Conservation (phyloP, 53 echinoderm and acorn worm genomes). For the Holothuria leucospilota region DNA sequence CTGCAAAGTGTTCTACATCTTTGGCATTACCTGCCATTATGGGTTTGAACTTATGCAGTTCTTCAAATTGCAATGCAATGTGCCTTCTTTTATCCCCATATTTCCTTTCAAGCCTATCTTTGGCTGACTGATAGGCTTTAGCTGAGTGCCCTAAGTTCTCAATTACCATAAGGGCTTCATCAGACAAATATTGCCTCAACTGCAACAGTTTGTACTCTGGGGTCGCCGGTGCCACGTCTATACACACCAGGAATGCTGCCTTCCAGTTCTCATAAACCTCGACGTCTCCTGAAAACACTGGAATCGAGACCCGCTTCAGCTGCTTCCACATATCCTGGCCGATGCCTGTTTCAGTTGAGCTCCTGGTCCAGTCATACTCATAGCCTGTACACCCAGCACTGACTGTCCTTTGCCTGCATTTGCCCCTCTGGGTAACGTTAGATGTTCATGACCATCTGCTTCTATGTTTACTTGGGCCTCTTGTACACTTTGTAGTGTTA, state of each 20-base stretch:
- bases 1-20: no score
- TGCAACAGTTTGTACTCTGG: no score
- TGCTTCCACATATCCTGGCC: slow-evolving; percentile 6
- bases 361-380: no score
- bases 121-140: slow-evolving; percentile 35
- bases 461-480: no score
- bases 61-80: no score
- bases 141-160: slow-evolving; percentile 11
- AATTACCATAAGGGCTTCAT: slow-evolving; percentile 10
- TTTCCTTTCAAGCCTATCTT: slow-evolving; percentile 35
- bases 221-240: no score
- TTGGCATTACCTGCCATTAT: no score
- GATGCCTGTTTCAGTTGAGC: neutral
- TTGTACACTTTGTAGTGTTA: no score
- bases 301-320: slow-evolving; percentile 18
- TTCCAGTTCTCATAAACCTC: slow-evolving; percentile 11
- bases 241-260: neutral
- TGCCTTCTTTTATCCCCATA: neutral
- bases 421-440: neutral
- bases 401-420: neutral
- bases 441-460: no score
- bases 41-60: no score
- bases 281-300: slow-evolving; percentile 13
- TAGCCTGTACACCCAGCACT: no score
- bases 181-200: neutral